phyloP scores from a whole-genome alignment of 2,888 invertebrate genomes.

The Pheosia tremula region DNA sequence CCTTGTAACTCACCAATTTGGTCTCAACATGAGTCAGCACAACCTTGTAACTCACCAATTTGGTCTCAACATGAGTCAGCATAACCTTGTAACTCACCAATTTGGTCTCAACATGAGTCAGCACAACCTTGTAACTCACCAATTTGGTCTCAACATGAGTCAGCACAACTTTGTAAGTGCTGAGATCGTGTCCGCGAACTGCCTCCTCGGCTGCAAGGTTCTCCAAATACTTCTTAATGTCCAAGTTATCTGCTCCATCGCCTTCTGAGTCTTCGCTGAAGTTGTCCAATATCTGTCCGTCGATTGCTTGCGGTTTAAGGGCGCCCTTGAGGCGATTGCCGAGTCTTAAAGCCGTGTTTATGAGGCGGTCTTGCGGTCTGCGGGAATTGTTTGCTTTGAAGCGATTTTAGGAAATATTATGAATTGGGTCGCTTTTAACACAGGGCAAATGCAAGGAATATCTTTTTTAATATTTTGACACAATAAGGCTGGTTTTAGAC shows the following conservation, averaged over 20 bases:
- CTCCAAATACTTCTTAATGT: slow-evolving; percentile 70
- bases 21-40: slow-evolving; percentile 74
- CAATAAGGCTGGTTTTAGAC: no score
- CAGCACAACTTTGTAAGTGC: slow-evolving; percentile 72
- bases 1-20: slow-evolving; percentile 72
- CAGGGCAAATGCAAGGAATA: no score
- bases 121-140: slow-evolving; percentile 76
- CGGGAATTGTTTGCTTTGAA: no score
- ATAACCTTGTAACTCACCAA: slow-evolving; percentile 76
- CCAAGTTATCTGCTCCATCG: slow-evolving; percentile 65
- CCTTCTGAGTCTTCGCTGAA: slow-evolving; percentile 52
- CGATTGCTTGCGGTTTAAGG: slow-evolving; percentile 80
- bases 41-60: slow-evolving; percentile 73
- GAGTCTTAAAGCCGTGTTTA: slow-evolving; percentile 69
- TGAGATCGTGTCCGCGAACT: slow-evolving; percentile 65
- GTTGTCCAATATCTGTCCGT: slow-evolving; percentile 74
- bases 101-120: slow-evolving; percentile 71
- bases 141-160: slow-evolving; percentile 70
- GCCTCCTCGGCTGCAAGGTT: slow-evolving; percentile 71
- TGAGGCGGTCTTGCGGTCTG: slow-evolving; percentile 66
- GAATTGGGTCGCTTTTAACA: no score
- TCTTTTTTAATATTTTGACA: no score
- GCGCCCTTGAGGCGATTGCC: slow-evolving; percentile 87
- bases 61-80: slow-evolving; percentile 70
- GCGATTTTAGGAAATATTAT: no score